Evolutionary conservation across 2,113 vertebrate genomes (phyloP).

Genomic region (Ginglymostoma cirratum): DNA sequence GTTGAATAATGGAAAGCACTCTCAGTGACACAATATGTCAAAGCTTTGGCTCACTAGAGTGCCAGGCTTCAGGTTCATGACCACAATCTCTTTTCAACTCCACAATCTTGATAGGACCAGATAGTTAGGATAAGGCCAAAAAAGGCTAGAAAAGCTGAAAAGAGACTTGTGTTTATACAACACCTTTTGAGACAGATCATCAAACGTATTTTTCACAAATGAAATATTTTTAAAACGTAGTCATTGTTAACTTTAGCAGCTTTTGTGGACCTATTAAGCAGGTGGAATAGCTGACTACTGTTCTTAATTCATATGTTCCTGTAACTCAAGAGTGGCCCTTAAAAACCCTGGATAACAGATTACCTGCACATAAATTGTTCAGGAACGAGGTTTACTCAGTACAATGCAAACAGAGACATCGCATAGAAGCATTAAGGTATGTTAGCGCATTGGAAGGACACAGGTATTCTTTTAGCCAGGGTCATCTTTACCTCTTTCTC

Average conservation of each 20-base stretch:
- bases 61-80: background rate
- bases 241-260: background rate
- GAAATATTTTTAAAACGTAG: background rate
- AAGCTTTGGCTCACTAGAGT: background rate
- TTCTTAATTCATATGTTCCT: no score
- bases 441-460: background rate
- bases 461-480: background rate
- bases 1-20: background rate
- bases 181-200: background rate
- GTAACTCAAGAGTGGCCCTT: background rate
- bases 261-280: background rate
- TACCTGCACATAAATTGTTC: background rate
- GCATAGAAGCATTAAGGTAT: background rate
- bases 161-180: background rate
- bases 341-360: background rate
- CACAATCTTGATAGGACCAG: background rate
- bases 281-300: background rate
- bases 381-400: background rate
- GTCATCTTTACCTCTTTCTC: slow-evolving; percentile 81
- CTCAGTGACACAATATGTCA: background rate
- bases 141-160: background rate
- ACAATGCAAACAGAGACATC: background rate
- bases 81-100: background rate
- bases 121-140: background rate
- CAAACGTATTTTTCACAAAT: background rate